phyloP scores from a whole-genome alignment of 2,797 vertebrate species.

The Bufotes viridis region DNA sequence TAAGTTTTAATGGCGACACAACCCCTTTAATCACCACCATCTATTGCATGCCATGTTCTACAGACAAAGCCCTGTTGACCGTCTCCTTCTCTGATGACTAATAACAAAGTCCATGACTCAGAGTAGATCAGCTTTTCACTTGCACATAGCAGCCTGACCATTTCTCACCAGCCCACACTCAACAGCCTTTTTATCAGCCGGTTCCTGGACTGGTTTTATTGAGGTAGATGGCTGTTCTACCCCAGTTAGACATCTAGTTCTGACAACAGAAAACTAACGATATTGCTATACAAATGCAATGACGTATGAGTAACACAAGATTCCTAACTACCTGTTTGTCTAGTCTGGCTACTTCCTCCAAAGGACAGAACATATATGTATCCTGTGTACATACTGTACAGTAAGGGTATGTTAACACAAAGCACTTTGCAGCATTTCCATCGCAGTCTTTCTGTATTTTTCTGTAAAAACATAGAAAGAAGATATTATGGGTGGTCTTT shows the following conservation, averaged over 20 bases:
- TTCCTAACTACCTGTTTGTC: not conserved
- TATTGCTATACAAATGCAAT: not conserved
- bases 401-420: too few relatives aligned
- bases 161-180: not conserved
- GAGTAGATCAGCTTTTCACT: not conserved
- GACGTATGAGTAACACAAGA: not conserved
- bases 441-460: too few relatives aligned
- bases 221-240: not conserved
- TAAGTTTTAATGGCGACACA: too few relatives aligned
- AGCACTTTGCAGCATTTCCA: too few relatives aligned
- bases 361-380: not conserved
- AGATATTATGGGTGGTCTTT: too few relatives aligned
- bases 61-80: not conserved
- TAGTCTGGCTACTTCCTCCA: not conserved
- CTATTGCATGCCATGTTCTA: not conserved
- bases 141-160: not conserved
- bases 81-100: slow-evolving; percentile 28
- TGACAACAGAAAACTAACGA: slow-evolving; percentile 5
- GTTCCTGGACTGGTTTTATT: not conserved
- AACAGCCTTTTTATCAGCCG: not conserved
- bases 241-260: too few relatives aligned
- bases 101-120: slow-evolving; percentile 31
- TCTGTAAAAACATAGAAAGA: too few relatives aligned
- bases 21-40: not conserved
- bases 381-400: too few relatives aligned